Base-by-base conservation (phyloP, 1,140 invertebrate genomes). In the Amyelois transitella region DNA sequence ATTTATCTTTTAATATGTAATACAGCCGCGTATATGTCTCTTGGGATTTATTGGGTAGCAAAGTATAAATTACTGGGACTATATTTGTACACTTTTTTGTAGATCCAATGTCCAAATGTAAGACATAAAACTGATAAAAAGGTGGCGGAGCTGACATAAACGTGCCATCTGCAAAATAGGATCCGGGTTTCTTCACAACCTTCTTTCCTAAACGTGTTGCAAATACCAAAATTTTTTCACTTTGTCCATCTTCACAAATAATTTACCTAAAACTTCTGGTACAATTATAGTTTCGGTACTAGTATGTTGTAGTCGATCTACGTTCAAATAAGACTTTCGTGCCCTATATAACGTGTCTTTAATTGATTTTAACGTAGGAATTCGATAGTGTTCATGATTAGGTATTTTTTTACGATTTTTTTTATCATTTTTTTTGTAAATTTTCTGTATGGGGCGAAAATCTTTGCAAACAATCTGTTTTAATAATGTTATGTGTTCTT, bases 141-240 rank as follows among this genome's bases (percentile, higher is more conserved):
- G 62, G 62, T n/a, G 3, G n/a, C 14, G 62, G 58, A 6, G 49
- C 55, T 7, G 28, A 24, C 45, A 48, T 54, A 43, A 64, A 64
- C 18, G 62, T 64, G 4, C 62, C 62, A 51, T 64, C 62, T 43
- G 21, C 62, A 20, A 25, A 64, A 18, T 48, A 56, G 10, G 38
- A 24, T 38, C 47, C 21, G 38, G 25, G 4, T 14, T 12, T 20
- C 12, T 56, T 53, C n/a, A 66, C 24, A 38, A 50, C 43, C 45
- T 51, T 59, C 38, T 44, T 45, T 5, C 47, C 22, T 18, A 50
- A n/a, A 24, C 20, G 43, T 55, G 64, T 43, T 14, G 25, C 21
- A 51, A 66, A 66, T 21, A 66, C 25, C 4, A 66, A 24, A 22
- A 62, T 66, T 58, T 66, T 62, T 2, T 62, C 55, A 18, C 19